Conservation (phyloP, 1,140 invertebrate species). For the Euwallacea similis region DNA sequence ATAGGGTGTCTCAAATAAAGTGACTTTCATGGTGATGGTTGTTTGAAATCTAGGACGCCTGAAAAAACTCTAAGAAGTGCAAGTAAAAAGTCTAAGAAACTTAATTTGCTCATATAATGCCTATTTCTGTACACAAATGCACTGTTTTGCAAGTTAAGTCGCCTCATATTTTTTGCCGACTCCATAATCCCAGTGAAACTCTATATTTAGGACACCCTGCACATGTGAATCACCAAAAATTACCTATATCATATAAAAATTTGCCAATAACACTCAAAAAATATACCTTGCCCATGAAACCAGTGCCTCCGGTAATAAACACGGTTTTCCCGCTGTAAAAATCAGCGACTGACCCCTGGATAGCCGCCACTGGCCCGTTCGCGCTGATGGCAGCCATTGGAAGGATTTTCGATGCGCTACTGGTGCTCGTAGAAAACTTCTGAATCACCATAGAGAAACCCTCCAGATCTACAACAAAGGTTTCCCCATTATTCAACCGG, state of each 20-base stretch:
- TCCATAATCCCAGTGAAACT: neutral
- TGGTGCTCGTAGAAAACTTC: slow-evolving; percentile 14
- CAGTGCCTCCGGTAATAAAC: slow-evolving; percentile 52
- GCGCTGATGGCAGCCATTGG: slow-evolving; percentile 15
- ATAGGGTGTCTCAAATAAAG: too few relatives aligned
- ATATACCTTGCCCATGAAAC: slow-evolving; percentile 59
- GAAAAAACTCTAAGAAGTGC: too few relatives aligned
- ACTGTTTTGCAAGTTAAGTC: too few relatives aligned
- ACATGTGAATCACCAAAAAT: too few relatives aligned
- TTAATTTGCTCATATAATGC: too few relatives aligned
- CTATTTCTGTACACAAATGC: too few relatives aligned
- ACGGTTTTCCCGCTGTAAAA: slow-evolving; percentile 51
- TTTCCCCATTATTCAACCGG: too few relatives aligned
- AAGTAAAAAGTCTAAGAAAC: too few relatives aligned
- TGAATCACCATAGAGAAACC: slow-evolving; percentile 37
- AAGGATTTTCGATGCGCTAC: slow-evolving; percentile 15
- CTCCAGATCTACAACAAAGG: neutral
- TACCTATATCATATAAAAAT: too few relatives aligned
- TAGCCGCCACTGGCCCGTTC: neutral
- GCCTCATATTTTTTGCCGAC: too few relatives aligned
- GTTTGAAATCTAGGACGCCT: too few relatives aligned
- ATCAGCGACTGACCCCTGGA: slow-evolving; percentile 42
- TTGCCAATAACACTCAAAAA: neutral
- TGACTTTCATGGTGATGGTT: too few relatives aligned
- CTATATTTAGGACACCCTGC: neutral